These are phyloP conservation scores for Silvanus unidentatus DNA, from an alignment of 2,888 invertebrate species.

Conservation along the genomic window DNA sequence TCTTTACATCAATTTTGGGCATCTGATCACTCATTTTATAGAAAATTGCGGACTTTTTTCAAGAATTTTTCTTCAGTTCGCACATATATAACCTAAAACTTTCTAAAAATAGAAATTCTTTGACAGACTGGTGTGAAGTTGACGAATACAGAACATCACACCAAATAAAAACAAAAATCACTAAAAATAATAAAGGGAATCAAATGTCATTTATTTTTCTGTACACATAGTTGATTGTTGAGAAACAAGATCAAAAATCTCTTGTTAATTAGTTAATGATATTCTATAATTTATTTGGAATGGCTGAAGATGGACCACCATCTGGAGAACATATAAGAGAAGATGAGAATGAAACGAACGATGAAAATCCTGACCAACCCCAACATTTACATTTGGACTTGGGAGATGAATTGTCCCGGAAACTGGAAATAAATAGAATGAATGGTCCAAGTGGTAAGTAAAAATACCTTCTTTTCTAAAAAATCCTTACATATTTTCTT, in stretches of 20 bases:
- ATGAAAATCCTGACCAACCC: conserved; percentile 16
- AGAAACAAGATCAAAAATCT: no score
- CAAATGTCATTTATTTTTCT: no score
- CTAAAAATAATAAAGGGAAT: no score
- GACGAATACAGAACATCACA: no score
- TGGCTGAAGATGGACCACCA: conserved; percentile 19
- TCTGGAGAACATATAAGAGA: conserved; percentile 11
- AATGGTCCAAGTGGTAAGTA: no score
- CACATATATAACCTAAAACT: no score
- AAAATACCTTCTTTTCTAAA: no score
- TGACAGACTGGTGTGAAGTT: no score
- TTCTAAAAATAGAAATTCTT: no score
- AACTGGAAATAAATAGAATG: conserved; percentile 7
- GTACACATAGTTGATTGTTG: no score
- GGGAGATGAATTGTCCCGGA: conserved; percentile 32
- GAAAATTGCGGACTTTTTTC: background rate
- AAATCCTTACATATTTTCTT: background rate
- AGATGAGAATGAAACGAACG: conserved; percentile 21
- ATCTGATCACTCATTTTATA: conserved; percentile 44
- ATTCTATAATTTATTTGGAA: conserved; percentile 17
- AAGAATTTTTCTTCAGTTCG: no score
- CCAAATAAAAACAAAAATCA: no score
- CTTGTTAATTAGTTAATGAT: conserved; percentile 13
- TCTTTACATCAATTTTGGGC: conserved; percentile 51
- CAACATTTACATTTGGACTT: conserved; percentile 31